These are phyloP conservation scores for Unio delphinus DNA, from an alignment of 2,888 invertebrate genomes.

Conservation along the genomic window DNA sequence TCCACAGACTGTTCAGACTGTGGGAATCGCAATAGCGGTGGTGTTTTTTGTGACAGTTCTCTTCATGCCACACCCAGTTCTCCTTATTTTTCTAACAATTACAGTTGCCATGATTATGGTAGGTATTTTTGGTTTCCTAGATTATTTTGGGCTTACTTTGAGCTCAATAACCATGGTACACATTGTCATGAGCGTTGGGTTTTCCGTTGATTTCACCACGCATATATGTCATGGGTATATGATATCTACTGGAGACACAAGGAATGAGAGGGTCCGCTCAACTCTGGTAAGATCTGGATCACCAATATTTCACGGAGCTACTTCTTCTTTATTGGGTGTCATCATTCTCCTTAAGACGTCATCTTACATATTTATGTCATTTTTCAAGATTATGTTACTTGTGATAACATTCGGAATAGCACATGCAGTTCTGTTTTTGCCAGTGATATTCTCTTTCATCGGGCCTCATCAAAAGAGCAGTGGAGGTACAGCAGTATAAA, in stretches of 20 bases:
- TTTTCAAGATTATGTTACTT: constrained; percentile 51
- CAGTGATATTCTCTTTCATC: constrained; percentile 42
- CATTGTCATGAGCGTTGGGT: constrained; percentile 63
- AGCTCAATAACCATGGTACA: constrained; percentile 64
- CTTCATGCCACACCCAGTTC: constrained; percentile 60
- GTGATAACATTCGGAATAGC: constrained; percentile 45
- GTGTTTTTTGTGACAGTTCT: constrained; percentile 58
- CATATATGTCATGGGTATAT: constrained; percentile 56
- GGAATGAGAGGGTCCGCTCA: constrained; percentile 23
- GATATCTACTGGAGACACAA: constrained; percentile 17
- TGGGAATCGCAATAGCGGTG: constrained; percentile 55
- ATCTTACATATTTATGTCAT: constrained; percentile 51
- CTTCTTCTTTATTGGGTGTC: constrained; percentile 51
- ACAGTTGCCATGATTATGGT: constrained; percentile 58
- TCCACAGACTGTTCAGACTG: constrained; percentile 56
- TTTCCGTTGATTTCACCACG: constrained; percentile 60
- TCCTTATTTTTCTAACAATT: constrained; percentile 52
- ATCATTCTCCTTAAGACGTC: constrained; percentile 39
- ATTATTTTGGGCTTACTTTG: constrained; percentile 46
- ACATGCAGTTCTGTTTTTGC: constrained; percentile 50
- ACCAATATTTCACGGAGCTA: constrained; percentile 52
- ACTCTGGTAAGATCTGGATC: constrained; percentile 42
- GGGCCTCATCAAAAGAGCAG: constrained; percentile 4
- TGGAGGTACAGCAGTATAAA: no score
- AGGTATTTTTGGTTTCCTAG: constrained; percentile 56